These are phyloP conservation scores for Phylloscopus whistleri DNA, from an alignment of 2,113 vertebrate genomes.

Conservation along the genomic window DNA sequence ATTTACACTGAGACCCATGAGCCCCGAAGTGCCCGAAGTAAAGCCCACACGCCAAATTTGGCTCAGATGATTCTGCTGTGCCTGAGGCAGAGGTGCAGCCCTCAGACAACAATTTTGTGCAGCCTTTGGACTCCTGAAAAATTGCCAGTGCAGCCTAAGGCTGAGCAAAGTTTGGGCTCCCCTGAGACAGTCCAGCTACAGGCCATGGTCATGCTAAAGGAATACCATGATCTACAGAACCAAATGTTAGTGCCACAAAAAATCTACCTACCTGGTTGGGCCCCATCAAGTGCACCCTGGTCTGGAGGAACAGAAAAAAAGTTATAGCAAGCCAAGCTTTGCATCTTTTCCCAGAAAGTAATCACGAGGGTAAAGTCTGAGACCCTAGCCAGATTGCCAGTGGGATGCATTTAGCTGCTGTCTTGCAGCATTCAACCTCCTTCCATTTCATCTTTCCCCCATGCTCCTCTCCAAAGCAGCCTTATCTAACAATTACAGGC, in stretches of 20 bases:
- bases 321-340: slow-evolving; percentile 37
- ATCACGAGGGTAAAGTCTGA: background rate
- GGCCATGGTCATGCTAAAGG: slow-evolving; percentile 64
- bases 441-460: background rate
- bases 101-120: background rate
- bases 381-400: background rate
- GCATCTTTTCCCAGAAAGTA: background rate
- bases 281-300: slow-evolving; percentile 71
- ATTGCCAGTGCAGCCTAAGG: slow-evolving; percentile 27
- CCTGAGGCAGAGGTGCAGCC: background rate
- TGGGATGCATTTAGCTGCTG: background rate
- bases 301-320: slow-evolving; percentile 73
- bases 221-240: slow-evolving; percentile 54
- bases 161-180: slow-evolving; percentile 72
- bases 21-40: background rate
- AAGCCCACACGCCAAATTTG: background rate
- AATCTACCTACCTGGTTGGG: slow-evolving; percentile 70
- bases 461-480: background rate
- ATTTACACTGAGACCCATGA: background rate
- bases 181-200: slow-evolving; percentile 69
- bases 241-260: slow-evolving; percentile 43
- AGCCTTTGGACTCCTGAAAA: slow-evolving; percentile 38
- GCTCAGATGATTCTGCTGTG: background rate
- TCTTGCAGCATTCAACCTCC: background rate
- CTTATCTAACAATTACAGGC: background rate